Evolutionary conservation across 2,113 vertebrate genomes (phyloP).

Genomic region (Arothron firmamentum): DNA sequence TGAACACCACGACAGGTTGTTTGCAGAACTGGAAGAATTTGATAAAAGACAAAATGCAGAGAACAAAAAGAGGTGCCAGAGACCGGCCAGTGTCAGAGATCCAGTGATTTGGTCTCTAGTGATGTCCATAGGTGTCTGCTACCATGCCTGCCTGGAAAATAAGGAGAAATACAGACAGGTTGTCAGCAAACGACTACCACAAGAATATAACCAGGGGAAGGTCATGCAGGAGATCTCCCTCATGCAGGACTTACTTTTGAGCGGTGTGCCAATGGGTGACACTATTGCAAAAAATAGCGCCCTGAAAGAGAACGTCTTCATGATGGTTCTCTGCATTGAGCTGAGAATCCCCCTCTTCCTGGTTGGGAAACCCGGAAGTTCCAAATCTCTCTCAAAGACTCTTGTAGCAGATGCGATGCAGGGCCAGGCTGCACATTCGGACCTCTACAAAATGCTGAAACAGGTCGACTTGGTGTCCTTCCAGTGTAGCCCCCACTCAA

Average conservation of each 20-base stretch:
- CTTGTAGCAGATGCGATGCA: conserved; percentile 95
- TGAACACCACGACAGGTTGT: conserved; percentile 64
- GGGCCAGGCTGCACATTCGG: conserved; percentile 84
- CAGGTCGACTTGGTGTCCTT: conserved; percentile 94
- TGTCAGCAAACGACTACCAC: conserved; percentile 73
- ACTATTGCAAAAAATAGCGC: conserved; percentile 91
- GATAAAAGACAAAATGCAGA: conserved; percentile 14
- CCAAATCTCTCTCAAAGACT: conserved; percentile 96
- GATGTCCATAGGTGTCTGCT: conserved; percentile 86
- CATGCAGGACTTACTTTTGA: conserved; percentile 86
- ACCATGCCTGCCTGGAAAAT: conserved; percentile 86
- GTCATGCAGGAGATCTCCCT: conserved; percentile 81
- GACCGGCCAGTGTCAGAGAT: conserved; percentile 27
- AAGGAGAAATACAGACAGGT: conserved; percentile 77
- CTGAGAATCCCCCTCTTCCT: conserved; percentile 93
- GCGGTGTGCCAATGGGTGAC: conserved; percentile 76
- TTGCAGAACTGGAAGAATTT: conserved; percentile 68
- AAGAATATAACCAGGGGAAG: conserved; percentile 59
- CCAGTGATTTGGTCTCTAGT: conserved; percentile 84
- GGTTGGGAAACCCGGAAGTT: conserved; percentile 96
- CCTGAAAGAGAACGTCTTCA: conserved; percentile 94
- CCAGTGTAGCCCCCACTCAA: conserved; percentile 97
- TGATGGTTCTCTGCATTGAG: conserved; percentile 97
- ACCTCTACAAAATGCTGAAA: conserved; percentile 86
- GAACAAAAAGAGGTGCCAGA: conserved; percentile 8